Evolutionary conservation across 64 coral and sea anemone species (phyloP).

Genomic region (Pocillopora damicornis): DNA sequence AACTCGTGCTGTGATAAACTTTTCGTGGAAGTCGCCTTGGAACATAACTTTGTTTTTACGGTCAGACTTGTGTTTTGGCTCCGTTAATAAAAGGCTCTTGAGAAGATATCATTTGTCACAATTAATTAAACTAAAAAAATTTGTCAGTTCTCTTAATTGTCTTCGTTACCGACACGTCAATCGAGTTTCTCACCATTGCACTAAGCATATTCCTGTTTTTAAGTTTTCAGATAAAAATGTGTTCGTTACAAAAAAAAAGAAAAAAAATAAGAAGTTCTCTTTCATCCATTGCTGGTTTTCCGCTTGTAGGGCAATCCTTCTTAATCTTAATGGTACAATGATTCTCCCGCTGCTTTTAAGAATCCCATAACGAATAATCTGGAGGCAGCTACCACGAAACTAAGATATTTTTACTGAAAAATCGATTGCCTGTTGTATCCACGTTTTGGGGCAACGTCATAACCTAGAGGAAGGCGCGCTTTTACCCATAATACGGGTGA

Average conservation of each 20-base stretch:
- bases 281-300: not conserved
- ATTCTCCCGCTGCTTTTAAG: not conserved
- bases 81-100: not conserved
- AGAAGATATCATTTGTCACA: constrained; percentile 1
- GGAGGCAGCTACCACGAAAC: too few relatives aligned
- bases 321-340: not conserved
- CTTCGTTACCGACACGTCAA: constrained; percentile 5
- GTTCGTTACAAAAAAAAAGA: not conserved
- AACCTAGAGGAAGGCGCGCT: too few relatives aligned
- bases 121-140: not conserved
- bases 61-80: not conserved
- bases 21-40: not conserved
- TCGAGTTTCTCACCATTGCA: not conserved
- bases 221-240: not conserved
- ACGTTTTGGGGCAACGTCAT: too few relatives aligned
- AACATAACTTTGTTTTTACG: not conserved
- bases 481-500: too few relatives aligned
- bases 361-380: not conserved
- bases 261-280: not conserved
- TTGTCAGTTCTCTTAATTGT: not conserved
- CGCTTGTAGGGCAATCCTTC: not conserved
- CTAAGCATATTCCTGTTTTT: constrained; percentile 2
- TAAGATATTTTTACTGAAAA: not conserved
- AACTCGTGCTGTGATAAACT: not conserved
- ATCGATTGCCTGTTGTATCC: not conserved